These are phyloP conservation scores for Celastrina argiolus DNA, from an alignment of 2,888 invertebrate genomes.

Conservation along the genomic window DNA sequence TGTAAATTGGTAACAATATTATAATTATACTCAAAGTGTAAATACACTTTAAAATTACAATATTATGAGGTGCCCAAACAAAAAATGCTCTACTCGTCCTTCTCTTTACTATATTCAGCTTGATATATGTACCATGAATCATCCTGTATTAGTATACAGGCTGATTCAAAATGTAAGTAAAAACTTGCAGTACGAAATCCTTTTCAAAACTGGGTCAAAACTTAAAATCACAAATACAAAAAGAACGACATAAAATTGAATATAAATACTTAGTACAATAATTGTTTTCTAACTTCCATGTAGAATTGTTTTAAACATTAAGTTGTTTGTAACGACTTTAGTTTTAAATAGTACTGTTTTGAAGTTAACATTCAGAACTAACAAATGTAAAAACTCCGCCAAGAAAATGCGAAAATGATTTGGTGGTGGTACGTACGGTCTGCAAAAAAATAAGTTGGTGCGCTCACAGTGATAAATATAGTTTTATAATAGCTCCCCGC, in stretches of 20 bases:
- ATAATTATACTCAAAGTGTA: no score
- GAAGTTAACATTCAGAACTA: slow-evolving; percentile 29
- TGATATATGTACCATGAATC: no score
- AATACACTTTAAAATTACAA: no score
- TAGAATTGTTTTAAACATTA: slow-evolving; percentile 4
- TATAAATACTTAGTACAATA: neutral
- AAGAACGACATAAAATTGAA: neutral
- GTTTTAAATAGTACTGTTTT: slow-evolving; percentile 15
- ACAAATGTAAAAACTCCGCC: slow-evolving; percentile 26
- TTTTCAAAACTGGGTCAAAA: neutral
- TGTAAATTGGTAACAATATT: no score
- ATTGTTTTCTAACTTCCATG: neutral
- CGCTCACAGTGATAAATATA: no score
- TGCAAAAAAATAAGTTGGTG: neutral
- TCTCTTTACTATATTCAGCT: no score
- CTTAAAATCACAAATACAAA: neutral
- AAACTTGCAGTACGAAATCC: neutral
- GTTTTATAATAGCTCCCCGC: no score
- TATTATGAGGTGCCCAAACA: no score
- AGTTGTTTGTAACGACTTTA: slow-evolving; percentile 14
- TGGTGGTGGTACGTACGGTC: slow-evolving; percentile 24
- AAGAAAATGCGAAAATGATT: slow-evolving; percentile 35
- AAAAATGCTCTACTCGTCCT: no score
- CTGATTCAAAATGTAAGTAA: no score
- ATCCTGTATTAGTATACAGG: no score